phyloP scores from a whole-genome alignment of 2,797 vertebrate species.

The Darevskia mixta region DNA sequence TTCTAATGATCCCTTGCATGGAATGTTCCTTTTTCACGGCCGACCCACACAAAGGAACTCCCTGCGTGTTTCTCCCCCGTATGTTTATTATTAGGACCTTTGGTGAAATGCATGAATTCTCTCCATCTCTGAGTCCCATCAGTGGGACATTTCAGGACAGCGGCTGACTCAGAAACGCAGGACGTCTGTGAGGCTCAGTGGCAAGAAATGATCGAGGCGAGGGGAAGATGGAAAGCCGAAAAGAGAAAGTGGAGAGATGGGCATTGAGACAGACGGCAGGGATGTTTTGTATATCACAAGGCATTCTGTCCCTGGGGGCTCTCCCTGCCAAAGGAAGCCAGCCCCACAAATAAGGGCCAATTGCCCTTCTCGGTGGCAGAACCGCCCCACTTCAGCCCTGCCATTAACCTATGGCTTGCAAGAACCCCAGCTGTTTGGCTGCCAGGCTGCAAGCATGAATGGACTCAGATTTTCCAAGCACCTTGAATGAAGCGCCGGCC shows the following conservation, averaged over 20 bases:
- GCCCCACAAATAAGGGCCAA: background rate
- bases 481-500: slow-evolving; percentile 39
- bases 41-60: too few species aligned
- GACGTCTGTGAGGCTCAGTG: background rate
- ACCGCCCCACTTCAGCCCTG: too few species aligned
- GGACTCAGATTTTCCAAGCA: slow-evolving; percentile 34
- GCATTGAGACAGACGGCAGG: background rate
- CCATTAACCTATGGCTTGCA: background rate
- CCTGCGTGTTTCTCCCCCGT: background rate
- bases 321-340: background rate
- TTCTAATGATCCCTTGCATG: too few species aligned
- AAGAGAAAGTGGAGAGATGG: background rate
- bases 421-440: background rate
- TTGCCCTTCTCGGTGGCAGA: background rate
- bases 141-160: background rate
- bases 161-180: background rate
- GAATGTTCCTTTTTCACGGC: too few species aligned
- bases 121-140: background rate
- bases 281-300: too few species aligned
- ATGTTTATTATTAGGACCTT: background rate
- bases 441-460: slow-evolving; percentile 25
- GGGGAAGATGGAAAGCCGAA: background rate
- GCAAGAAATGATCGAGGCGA: background rate
- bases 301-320: background rate
- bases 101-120: too few species aligned